phyloP scores from a whole-genome alignment of 2,113 vertebrate species.

The Smithornis capensis region DNA sequence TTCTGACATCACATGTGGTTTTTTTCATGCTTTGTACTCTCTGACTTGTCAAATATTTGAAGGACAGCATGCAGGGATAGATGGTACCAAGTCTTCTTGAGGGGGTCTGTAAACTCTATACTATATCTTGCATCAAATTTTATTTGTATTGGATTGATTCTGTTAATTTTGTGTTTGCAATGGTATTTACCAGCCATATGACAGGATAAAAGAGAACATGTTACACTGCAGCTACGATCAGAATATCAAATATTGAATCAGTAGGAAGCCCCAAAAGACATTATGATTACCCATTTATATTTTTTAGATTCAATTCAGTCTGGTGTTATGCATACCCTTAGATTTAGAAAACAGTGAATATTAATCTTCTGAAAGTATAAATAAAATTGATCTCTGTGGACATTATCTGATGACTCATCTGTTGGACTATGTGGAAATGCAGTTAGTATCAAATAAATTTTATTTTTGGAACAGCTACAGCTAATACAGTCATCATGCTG shows the following conservation, averaged over 20 bases:
- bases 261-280: conserved; percentile 5
- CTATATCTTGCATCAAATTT: neutral
- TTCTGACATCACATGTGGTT: neutral
- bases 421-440: conserved; percentile 14
- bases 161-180: neutral
- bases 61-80: neutral
- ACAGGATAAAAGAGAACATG: neutral
- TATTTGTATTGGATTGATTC: neutral
- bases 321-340: neutral
- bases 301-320: conserved; percentile 8
- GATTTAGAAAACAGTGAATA: conserved; percentile 27
- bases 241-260: conserved; percentile 43
- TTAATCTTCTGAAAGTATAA: conserved; percentile 42
- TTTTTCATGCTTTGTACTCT: neutral
- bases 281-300: neutral
- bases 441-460: conserved; percentile 46
- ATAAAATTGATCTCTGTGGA: conserved; percentile 45
- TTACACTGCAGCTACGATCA: neutral
- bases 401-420: conserved; percentile 53
- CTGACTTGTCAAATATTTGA: neutral
- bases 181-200: neutral
- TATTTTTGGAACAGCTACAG: conserved; percentile 42
- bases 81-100: neutral
- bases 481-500: conserved; percentile 42
- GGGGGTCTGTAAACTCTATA: neutral